Conservation (phyloP, 2,113 vertebrate genomes). For the Syngnathus scovelli region DNA sequence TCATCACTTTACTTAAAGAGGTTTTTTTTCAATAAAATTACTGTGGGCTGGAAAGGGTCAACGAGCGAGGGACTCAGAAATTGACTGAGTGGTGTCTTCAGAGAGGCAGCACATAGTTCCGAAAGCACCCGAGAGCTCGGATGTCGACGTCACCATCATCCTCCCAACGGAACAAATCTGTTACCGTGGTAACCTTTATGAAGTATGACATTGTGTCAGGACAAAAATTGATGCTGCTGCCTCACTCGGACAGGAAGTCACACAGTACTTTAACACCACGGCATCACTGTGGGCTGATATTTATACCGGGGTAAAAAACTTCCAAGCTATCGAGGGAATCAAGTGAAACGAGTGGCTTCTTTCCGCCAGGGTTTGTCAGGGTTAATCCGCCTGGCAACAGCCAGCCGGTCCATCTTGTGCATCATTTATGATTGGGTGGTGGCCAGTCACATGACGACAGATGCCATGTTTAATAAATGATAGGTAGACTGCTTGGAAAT, state of each 20-base stretch:
- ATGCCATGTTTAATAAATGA: slow-evolving; percentile 39
- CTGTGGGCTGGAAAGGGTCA: no score
- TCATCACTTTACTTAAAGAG: no score
- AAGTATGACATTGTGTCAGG: neutral
- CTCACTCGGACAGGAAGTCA: neutral
- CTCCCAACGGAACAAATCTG: neutral
- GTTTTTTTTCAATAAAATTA: no score
- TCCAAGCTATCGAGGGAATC: neutral
- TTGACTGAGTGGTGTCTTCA: no score
- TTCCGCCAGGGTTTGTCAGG: neutral
- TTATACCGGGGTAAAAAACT: neutral
- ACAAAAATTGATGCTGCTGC: neutral
- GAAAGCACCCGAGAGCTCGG: no score
- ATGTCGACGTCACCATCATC: neutral
- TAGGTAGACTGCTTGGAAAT: neutral
- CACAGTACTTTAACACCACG: neutral
- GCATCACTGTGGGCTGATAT: neutral
- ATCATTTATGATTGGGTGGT: slow-evolving; percentile 54
- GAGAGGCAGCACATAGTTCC: no score
- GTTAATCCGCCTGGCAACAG: slow-evolving; percentile 46
- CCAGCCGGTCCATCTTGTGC: slow-evolving; percentile 23
- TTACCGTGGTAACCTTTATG: neutral
- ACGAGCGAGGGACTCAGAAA: no score
- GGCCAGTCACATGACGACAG: slow-evolving; percentile 29
- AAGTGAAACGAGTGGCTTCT: neutral